These are phyloP conservation scores for Orchesellides sinensis DNA, from an alignment of 2,888 invertebrate genomes.

Conservation along the genomic window DNA sequence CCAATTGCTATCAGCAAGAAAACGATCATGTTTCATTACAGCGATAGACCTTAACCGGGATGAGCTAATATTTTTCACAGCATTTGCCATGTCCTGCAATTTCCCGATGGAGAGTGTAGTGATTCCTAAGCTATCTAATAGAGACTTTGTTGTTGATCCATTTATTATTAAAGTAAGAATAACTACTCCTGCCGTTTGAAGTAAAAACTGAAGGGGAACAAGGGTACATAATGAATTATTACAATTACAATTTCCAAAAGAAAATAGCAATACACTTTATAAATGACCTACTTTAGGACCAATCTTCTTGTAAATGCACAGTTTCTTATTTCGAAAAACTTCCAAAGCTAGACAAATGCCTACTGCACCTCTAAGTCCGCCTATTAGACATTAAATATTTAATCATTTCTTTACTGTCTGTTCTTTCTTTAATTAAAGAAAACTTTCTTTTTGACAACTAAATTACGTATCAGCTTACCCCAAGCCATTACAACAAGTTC, in stretches of 20 bases:
- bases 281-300: slow-evolving; percentile 68
- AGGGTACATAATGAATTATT: background rate
- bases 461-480: slow-evolving; percentile 79
- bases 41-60: slow-evolving; percentile 80
- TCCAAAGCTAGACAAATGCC: slow-evolving; percentile 81
- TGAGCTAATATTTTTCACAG: slow-evolving; percentile 79
- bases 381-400: slow-evolving; percentile 76
- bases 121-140: slow-evolving; percentile 80
- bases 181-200: slow-evolving; percentile 81
- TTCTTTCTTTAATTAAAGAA: too few relatives aligned
- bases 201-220: slow-evolving; percentile 77
- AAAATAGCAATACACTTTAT: background rate
- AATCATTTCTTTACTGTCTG: background rate
- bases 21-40: slow-evolving; percentile 82
- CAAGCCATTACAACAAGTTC: slow-evolving; percentile 81
- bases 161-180: slow-evolving; percentile 81
- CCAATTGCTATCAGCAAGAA: slow-evolving; percentile 83
- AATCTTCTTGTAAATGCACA: slow-evolving; percentile 68
- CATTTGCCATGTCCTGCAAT: slow-evolving; percentile 81
- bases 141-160: slow-evolving; percentile 80
- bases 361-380: slow-evolving; percentile 81
- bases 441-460: too few relatives aligned
- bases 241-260: background rate
- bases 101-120: slow-evolving; percentile 79
- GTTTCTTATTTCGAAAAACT: slow-evolving; percentile 78